These are phyloP conservation scores for Lycodopsis pacificus DNA, from an alignment of 2,797 vertebrate species.

Conservation along the genomic window DNA sequence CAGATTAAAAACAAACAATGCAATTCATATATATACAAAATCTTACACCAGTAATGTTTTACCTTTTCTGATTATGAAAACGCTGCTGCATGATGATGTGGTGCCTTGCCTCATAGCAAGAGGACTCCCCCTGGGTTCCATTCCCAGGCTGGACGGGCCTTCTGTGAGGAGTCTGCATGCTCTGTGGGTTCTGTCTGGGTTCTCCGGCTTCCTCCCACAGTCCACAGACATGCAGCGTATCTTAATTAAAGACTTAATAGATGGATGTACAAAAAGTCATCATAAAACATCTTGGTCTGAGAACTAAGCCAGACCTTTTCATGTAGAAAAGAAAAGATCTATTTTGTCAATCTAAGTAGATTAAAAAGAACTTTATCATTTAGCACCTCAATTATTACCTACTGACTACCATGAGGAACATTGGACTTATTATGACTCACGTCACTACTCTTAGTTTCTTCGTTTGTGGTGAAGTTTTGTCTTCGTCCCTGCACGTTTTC, in stretches of 20 bases:
- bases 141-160: no score
- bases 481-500: conserved; percentile 39
- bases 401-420: conserved; percentile 2
- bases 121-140: no score
- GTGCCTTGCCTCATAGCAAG: no score
- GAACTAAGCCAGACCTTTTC: conserved; percentile 9
- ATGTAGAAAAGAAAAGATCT: conserved; percentile 1
- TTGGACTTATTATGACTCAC: neutral
- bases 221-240: neutral
- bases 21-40: neutral
- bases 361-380: conserved; percentile 6
- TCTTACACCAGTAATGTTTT: neutral
- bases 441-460: conserved; percentile 12
- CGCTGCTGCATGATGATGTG: no score
- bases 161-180: no score
- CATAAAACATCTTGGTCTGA: conserved; percentile 7
- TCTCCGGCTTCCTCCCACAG: neutral
- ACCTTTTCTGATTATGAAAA: neutral
- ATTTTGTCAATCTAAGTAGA: neutral
- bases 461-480: conserved; percentile 26
- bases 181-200: no score
- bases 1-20: no score
- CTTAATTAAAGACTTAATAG: neutral
- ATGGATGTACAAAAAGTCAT: conserved; percentile 15
- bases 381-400: neutral